Percentiles rank a stretch among this genome's conserved stretches.
These are phyloP conservation scores for Epirrhoe alternata DNA, from an alignment of 2,888 invertebrate genomes.

Conservation along the genomic window DNA sequence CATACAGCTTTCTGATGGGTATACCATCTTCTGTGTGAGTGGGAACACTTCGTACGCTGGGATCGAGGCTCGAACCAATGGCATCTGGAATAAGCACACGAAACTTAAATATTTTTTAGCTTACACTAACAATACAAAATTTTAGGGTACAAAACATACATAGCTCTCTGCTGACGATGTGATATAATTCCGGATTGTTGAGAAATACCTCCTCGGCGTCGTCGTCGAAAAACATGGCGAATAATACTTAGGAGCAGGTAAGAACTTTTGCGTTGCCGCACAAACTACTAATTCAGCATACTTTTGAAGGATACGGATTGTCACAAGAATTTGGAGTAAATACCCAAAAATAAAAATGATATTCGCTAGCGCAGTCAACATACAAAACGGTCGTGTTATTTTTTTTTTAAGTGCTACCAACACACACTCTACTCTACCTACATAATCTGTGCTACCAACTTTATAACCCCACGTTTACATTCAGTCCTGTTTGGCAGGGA, in stretches of 20 bases:
- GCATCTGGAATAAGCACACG: constrained; percentile 60
- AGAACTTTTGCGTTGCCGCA: constrained; percentile 15
- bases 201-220: constrained; percentile 66
- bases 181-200: constrained; percentile 69
- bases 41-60: constrained; percentile 63
- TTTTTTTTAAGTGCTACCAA: constrained; percentile 49
- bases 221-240: constrained; percentile 72
- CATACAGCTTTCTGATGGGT: constrained; percentile 85
- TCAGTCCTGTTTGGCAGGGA: no score
- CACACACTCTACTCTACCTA: no score
- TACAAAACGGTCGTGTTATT: constrained; percentile 71
- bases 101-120: neutral
- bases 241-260: constrained; percentile 42
- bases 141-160: constrained; percentile 55
- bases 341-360: constrained; percentile 69
- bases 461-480: no score
- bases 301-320: constrained; percentile 52
- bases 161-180: constrained; percentile 69
- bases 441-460: neutral
- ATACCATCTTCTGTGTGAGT: constrained; percentile 85
- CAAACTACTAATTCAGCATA: constrained; percentile 54
- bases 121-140: constrained; percentile 10
- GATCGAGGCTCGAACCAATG: constrained; percentile 61
- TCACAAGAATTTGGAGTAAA: constrained; percentile 71
- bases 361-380: constrained; percentile 72